Evolutionary conservation across 2,113 vertebrate species (phyloP).

Genomic region (Pavo muticus): DNA sequence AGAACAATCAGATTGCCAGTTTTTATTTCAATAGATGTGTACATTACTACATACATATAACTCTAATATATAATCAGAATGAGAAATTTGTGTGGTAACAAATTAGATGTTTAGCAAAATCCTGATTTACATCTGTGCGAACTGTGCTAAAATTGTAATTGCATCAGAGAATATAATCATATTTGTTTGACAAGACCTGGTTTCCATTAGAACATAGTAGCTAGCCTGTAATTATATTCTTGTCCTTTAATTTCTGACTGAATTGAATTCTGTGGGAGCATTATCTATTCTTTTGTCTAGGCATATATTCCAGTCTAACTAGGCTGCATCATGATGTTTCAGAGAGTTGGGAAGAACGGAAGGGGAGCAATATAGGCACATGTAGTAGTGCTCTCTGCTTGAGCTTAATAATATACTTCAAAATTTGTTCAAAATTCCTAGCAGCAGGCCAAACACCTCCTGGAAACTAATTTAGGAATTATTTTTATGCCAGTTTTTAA

Average conservation of each 20-base stretch:
- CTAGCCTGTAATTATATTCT: not conserved
- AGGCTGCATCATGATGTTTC: not conserved
- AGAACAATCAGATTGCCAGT: not conserved
- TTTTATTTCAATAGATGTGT: not conserved
- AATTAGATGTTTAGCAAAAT: not conserved
- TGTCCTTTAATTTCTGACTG: not conserved
- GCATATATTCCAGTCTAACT: not conserved
- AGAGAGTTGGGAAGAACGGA: not conserved
- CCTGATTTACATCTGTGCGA: not conserved
- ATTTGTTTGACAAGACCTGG: not conserved
- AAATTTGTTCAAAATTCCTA: not conserved
- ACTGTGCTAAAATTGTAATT: not conserved
- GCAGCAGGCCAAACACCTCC: not conserved
- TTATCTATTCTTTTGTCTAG: not conserved
- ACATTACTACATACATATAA: not conserved
- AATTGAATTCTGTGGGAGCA: not conserved
- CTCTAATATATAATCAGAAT: not conserved
- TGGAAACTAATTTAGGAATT: not conserved
- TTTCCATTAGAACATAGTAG: not conserved
- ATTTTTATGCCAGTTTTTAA: not conserved
- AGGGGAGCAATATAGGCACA: not conserved
- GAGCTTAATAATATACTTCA: not conserved
- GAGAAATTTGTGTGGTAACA: not conserved
- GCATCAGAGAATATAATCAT: not conserved
- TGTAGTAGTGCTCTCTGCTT: not conserved